Evolutionary conservation across 2,888 invertebrate genomes (phyloP), one percentile per base, ranked within the genome.

Genomic region (Chorisops tibialis): DNA sequence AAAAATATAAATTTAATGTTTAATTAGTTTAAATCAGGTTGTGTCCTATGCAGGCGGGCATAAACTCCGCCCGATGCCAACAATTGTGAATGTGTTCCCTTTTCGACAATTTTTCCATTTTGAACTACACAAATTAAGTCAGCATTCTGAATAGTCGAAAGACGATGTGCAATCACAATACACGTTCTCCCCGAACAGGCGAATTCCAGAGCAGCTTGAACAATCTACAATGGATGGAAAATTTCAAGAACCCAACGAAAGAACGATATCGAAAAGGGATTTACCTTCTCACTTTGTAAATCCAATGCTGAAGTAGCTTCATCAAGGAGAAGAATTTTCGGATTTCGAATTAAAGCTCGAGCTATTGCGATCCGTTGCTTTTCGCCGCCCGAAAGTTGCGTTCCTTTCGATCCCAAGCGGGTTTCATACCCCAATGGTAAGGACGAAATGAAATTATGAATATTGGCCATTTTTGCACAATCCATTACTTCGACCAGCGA

Each of bases 281-380:
- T 58, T 59, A 89, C 84, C 81, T 85, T 83, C 74, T 90, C 90
- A 72, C 87, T 87, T 72, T 88, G 87, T 16, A 87, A 84, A 72
- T 91, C 90, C 38, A 91, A 79, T 0, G 91, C 90, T 0, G 89
- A 90, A 0, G 91, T 91, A 1, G 89, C 90, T 70, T 91, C 91
- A 70, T 91, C 91, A 0, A 88, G 76, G 7, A 88, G 74, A 37
- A 88, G 73, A n/a, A 91, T 84, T 63, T 84, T 81, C 0, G 91
- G 91, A 72, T 89, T 85, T 12, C 88, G 76, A 1, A 91, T 82
- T 30, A 91, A 79, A 0, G 91, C 91, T 48, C 91, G 80, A 0
- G 91, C 91, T 66, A 91, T 91, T 9, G 91, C 91, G 47, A 94
- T 88, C 61, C 93, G 80, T 73, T 93, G 93, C 73, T 93, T 93